Evolutionary conservation across 2,888 invertebrate genomes (phyloP), one percentile per base, ranked within the genome.

Genomic region (Diaprepes abbreviatus): DNA sequence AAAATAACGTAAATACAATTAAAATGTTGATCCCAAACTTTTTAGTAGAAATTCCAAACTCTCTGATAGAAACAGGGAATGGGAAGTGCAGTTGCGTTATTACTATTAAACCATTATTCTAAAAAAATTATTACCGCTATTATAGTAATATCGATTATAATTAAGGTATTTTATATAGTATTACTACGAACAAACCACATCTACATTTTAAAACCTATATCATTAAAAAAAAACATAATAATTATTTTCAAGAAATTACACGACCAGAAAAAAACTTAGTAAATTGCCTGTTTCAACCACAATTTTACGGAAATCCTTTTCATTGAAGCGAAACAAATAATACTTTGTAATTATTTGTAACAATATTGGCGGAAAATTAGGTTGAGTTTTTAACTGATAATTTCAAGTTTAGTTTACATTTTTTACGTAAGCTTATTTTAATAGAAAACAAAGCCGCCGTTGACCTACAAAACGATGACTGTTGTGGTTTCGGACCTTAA

Each of bases 301-400:
- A 70, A 48, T 70, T 70, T 70, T 70, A 66, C 57, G 66, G 66
- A 70, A 65, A 70, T 70, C 70, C 66, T 57, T 68, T 55, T 65
- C 48, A 60, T 58, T 70, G 60, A 62, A 48, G 66, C 62, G 55
- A 50, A 70, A 66, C 70, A 45, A 66, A 52, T 40, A 60, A 62
- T 50, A 28, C 35, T 66, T 65, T 57, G 66, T 66, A 66, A 66
- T 70, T 70, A 70, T 70, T 70, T 70, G 70, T 70, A 65, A 59
- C 70, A 70, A 70, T 70, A 70, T 70, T 64, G 65, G 70, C 70
- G 70, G 70, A 70, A 70, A 70, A 70, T 70, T 70, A 55, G 70
- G 64, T 70, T 70, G 59, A 19, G 40, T 58, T 70, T 69, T 36
- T 35, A 4, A 24, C 45, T 24, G 24, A 50, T 16, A 58, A 58